A percentile compares a stretch with the other conserved stretches of the same genome.
phyloP scores from a whole-genome alignment of 2,113 vertebrate species.

The Neoarius graeffei region DNA sequence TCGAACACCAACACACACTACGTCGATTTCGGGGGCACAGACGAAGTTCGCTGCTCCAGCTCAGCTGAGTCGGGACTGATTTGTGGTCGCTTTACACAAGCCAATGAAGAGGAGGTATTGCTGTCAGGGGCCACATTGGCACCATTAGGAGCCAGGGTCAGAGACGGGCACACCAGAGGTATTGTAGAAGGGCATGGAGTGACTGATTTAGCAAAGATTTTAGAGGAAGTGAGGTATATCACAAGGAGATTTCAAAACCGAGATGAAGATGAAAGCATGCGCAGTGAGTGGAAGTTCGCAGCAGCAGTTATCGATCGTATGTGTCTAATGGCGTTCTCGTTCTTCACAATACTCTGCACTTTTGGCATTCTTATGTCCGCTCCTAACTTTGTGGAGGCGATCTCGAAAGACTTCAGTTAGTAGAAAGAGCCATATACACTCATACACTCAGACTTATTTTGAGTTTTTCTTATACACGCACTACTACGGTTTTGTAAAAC shows the following conservation, averaged over 20 bases:
- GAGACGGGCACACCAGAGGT: conserved; percentile 66
- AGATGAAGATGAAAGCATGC: conserved; percentile 84
- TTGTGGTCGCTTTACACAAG: conserved; percentile 79
- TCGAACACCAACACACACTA: conserved; percentile 86
- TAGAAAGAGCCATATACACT: neutral
- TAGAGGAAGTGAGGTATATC: conserved; percentile 92
- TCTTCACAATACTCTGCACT: conserved; percentile 96
- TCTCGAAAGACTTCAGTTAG: conserved; percentile 92
- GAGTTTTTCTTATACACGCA: neutral
- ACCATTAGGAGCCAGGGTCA: conserved; percentile 61
- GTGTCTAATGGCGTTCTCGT: conserved; percentile 94
- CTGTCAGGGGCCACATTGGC: conserved; percentile 70
- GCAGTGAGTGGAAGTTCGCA: conserved; percentile 96
- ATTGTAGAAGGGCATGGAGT: conserved; percentile 54
- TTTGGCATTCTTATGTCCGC: conserved; percentile 96
- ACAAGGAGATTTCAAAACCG: conserved; percentile 87
- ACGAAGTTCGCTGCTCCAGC: conserved; percentile 81
- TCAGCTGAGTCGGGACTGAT: conserved; percentile 85
- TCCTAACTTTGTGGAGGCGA: conserved; percentile 94
- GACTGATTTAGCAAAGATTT: conserved; percentile 78
- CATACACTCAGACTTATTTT: no score
- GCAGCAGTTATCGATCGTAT: conserved; percentile 94
- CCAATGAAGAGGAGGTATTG: conserved; percentile 75
- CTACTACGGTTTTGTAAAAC: neutral
- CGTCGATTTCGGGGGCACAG: conserved; percentile 82